These are phyloP conservation scores for Ptyas mucosa DNA, from an alignment of 2,113 vertebrate species.

Conservation along the genomic window DNA sequence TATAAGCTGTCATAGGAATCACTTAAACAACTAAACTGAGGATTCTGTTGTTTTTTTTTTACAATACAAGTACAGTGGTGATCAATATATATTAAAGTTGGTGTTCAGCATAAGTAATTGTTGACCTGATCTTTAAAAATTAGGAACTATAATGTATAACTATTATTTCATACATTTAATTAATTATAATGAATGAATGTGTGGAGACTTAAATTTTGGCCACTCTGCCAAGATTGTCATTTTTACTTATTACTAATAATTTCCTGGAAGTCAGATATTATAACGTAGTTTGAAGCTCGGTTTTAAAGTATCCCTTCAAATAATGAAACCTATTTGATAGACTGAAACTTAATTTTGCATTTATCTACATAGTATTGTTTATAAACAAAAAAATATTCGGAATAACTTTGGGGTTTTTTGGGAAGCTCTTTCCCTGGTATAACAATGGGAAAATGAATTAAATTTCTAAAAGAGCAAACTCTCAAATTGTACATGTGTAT, in stretches of 20 bases:
- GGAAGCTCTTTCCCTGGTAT: constrained; percentile 3
- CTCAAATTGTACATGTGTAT: constrained; percentile 47
- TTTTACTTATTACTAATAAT: background rate
- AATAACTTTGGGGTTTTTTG: constrained; percentile 1
- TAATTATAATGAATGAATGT: background rate
- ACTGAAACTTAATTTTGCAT: background rate
- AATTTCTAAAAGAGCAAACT: constrained; percentile 8
- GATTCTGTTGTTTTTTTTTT: background rate
- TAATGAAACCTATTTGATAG: constrained; percentile 37
- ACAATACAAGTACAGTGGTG: background rate
- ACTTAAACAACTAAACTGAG: background rate
- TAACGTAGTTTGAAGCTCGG: background rate
- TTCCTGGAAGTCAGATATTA: background rate
- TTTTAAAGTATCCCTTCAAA: background rate
- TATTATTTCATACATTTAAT: background rate
- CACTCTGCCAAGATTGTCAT: background rate
- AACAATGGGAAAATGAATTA: constrained; percentile 34
- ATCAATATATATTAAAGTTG: background rate
- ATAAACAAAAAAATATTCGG: constrained; percentile 17
- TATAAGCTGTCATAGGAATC: background rate
- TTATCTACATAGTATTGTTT: background rate
- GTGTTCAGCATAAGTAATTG: background rate
- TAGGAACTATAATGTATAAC: background rate
- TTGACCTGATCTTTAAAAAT: background rate
- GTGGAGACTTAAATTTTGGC: background rate